Evolutionary conservation across 2,888 invertebrate species (phyloP).

Genomic region (Choristoneura rosaceana): DNA sequence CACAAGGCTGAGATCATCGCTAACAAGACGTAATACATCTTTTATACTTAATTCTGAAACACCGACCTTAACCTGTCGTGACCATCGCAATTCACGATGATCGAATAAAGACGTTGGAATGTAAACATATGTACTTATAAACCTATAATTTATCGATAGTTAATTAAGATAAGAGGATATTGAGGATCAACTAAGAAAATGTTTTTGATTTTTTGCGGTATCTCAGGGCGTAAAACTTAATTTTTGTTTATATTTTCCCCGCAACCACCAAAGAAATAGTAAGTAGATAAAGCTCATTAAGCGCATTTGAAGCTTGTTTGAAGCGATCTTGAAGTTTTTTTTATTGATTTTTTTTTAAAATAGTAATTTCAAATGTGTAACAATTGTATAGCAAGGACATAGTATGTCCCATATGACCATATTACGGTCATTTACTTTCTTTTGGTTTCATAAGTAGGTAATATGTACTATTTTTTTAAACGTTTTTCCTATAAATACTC

Average conservation of each 20-base stretch:
- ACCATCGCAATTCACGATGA: slow-evolving; percentile 30
- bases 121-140: not conserved
- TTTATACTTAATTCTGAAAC: slow-evolving; percentile 32
- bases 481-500: not conserved
- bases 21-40: slow-evolving; percentile 37
- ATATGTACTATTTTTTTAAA: too few species aligned
- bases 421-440: too few species aligned
- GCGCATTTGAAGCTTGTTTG: too few species aligned
- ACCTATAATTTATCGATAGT: not conserved
- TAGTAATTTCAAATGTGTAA: too few species aligned
- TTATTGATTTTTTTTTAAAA: too few species aligned
- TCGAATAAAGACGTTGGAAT: slow-evolving; percentile 13
- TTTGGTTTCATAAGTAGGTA: too few species aligned
- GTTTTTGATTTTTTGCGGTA: not conserved
- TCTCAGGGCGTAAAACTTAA: not conserved
- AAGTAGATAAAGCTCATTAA: too few species aligned
- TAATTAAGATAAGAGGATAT: not conserved
- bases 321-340: too few species aligned
- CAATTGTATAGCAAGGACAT: too few species aligned
- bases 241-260: too few species aligned
- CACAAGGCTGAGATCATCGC: slow-evolving; percentile 40
- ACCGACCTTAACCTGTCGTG: slow-evolving; percentile 37
- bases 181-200: not conserved
- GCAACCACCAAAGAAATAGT: too few species aligned
- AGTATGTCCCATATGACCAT: too few species aligned